These are phyloP conservation scores for Eospalax fontanierii DNA, from an alignment of 2,797 vertebrate species.

Conservation along the genomic window DNA sequence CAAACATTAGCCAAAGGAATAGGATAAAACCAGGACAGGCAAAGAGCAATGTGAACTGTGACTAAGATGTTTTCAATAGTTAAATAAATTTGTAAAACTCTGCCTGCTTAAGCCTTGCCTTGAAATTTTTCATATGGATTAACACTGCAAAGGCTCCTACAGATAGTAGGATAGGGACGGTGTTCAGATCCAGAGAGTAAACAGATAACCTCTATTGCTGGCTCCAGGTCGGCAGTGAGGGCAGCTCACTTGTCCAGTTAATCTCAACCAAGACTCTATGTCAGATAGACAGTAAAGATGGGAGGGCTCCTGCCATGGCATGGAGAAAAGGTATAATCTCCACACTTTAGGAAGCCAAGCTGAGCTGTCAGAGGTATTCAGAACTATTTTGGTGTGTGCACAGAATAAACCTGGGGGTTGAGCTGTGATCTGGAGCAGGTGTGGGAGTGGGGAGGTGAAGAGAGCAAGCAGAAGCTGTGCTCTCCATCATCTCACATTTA, in stretches of 20 bases:
- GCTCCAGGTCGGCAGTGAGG: neutral
- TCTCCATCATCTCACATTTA: conserved; percentile 85
- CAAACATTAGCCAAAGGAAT: neutral
- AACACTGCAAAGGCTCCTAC: neutral
- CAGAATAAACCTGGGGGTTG: conserved; percentile 75
- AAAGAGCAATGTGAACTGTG: neutral
- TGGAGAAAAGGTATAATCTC: too few relatives aligned
- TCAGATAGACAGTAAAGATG: neutral
- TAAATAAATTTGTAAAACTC: neutral
- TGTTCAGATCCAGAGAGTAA: neutral
- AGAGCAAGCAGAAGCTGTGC: conserved; percentile 74
- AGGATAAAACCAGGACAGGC: neutral
- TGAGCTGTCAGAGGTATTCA: conserved; percentile 80
- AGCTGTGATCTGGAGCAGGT: conserved; percentile 66
- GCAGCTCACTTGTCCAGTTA: neutral
- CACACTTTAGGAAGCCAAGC: neutral
- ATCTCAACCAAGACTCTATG: neutral
- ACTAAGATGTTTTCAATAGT: neutral
- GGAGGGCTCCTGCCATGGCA: neutral
- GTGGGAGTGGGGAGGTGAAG: neutral
- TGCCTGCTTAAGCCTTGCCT: neutral
- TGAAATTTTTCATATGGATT: neutral
- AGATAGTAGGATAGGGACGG: neutral
- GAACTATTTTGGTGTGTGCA: conserved; percentile 82
- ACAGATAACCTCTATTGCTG: neutral